These are phyloP conservation scores for Lasius fuliginosus DNA, from an alignment of 2,888 invertebrate species.

Conservation along the genomic window DNA sequence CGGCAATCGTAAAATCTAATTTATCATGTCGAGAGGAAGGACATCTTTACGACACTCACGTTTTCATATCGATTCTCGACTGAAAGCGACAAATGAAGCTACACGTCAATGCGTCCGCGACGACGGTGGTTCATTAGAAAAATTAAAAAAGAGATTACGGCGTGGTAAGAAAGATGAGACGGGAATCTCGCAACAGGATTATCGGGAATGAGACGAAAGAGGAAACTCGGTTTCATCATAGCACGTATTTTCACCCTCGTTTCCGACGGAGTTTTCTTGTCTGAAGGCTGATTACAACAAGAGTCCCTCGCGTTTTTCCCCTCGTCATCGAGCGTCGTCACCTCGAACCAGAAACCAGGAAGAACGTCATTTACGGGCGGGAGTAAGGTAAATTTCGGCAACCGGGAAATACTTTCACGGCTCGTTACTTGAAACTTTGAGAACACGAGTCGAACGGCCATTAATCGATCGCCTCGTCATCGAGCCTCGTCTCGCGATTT, in stretches of 20 bases:
- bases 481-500: conserved; percentile 18
- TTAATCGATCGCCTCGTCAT: conserved; percentile 29
- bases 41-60: conserved; percentile 13
- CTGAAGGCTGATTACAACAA: conserved; percentile 12
- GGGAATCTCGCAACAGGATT: conserved; percentile 7
- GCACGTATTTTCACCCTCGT: conserved; percentile 26
- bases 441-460: not conserved
- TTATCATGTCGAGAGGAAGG: conserved; percentile 32
- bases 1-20: conserved; percentile 49
- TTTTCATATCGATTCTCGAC: not conserved
- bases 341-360: not conserved
- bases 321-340: not conserved
- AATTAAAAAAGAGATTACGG: conserved; percentile 38
- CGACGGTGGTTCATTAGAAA: conserved; percentile 20
- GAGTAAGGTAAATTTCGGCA: conserved; percentile 40
- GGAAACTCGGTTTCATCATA: conserved; percentile 25
- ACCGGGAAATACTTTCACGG: conserved; percentile 10
- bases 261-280: not conserved
- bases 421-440: conserved; percentile 36
- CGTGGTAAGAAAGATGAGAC: not conserved
- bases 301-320: not conserved
- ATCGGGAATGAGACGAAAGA: conserved; percentile 15
- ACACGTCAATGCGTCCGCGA: not conserved
- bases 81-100: not conserved
- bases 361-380: conserved; percentile 23